These are phyloP conservation scores for Agrochola lychnidis DNA, from an alignment of 2,888 invertebrate genomes.

Conservation along the genomic window DNA sequence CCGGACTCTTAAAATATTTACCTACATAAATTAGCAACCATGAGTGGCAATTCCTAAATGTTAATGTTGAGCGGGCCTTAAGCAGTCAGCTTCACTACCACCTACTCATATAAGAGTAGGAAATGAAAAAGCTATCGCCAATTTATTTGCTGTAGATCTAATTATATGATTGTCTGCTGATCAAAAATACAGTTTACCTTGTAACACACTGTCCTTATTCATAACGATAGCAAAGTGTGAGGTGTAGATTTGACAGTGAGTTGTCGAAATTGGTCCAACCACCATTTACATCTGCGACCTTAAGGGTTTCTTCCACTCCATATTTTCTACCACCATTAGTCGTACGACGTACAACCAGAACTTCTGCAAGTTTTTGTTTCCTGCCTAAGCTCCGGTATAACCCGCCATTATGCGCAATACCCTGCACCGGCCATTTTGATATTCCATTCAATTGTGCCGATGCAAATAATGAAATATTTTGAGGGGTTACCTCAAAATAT, in stretches of 20 bases:
- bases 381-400: constrained; percentile 49
- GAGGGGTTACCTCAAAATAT: no score
- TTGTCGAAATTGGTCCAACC: not conserved
- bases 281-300: no score
- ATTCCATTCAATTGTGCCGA: constrained; percentile 61
- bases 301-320: not conserved
- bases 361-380: constrained; percentile 43
- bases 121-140: not conserved
- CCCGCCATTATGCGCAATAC: constrained; percentile 54
- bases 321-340: not conserved
- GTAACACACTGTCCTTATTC: not conserved
- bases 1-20: not conserved
- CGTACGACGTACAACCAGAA: not conserved
- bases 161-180: not conserved
- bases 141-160: not conserved
- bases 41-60: not conserved
- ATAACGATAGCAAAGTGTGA: not conserved
- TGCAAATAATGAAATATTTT: constrained; percentile 62
- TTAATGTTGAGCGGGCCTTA: not conserved
- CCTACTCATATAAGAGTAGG: not conserved
- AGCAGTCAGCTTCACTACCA: not conserved
- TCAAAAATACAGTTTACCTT: not conserved
- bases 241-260: not conserved
- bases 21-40: not conserved
- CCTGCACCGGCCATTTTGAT: constrained; percentile 60